Evolutionary conservation across 2,797 vertebrate species (phyloP).

Genomic region (Gallinago nigripennis): DNA sequence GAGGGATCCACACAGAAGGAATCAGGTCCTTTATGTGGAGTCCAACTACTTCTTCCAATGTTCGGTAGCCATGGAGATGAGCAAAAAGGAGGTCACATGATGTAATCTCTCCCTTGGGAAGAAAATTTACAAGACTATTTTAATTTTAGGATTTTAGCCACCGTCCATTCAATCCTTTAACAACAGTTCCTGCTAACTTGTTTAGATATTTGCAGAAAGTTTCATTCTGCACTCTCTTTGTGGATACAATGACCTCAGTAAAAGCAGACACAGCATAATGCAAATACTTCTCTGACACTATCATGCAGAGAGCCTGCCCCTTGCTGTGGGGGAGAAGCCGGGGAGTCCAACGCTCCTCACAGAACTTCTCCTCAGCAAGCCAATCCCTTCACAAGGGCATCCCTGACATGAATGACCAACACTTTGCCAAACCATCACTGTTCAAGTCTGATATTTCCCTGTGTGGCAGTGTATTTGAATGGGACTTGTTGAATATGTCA

Average conservation of each 20-base stretch:
- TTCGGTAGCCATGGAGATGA: conserved; percentile 85
- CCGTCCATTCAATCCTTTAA: not conserved
- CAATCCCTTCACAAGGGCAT: not conserved
- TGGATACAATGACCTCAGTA: not conserved
- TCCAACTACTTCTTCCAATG: conserved; percentile 81
- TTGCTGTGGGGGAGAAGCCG: not conserved
- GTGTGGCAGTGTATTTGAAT: not conserved
- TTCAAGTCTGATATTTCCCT: not conserved
- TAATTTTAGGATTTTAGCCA: not conserved
- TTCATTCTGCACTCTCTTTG: not conserved
- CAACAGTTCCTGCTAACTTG: not conserved
- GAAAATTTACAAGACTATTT: not conserved
- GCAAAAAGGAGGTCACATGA: conserved; percentile 88
- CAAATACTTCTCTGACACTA: not conserved
- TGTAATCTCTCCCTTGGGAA: conserved; percentile 83
- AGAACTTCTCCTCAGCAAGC: not conserved
- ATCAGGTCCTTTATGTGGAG: conserved; percentile 83
- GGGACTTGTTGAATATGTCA: accelerated
- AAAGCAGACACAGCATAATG: not conserved
- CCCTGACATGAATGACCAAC: not conserved
- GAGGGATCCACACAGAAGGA: conserved; percentile 87
- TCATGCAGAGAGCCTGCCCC: not conserved
- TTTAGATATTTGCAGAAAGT: not conserved
- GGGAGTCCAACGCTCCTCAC: not conserved
- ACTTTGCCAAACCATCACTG: not conserved